phyloP scores from a whole-genome alignment of 2,797 vertebrate genomes.

The Enteromius anoplus region DNA sequence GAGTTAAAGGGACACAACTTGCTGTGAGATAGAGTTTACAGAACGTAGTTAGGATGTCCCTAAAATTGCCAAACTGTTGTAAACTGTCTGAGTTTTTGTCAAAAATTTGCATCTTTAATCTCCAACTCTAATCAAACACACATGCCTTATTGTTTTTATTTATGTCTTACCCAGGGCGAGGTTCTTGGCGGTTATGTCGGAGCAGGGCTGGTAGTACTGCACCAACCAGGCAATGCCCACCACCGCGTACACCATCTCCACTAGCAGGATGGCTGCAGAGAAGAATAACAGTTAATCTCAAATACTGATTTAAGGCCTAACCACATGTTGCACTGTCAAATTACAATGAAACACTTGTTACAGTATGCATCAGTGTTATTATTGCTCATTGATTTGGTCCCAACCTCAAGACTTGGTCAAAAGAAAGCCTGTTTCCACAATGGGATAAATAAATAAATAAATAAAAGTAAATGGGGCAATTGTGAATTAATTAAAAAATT shows the following conservation, averaged over 20 bases:
- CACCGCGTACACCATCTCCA: constrained; percentile 96
- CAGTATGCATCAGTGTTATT: background rate
- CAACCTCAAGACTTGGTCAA: background rate
- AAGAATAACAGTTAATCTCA: background rate
- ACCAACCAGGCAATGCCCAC: constrained; percentile 97
- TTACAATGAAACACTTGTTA: background rate
- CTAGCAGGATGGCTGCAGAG: constrained; percentile 89
- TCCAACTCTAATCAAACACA: too few relatives aligned
- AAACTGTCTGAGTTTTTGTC: too few relatives aligned
- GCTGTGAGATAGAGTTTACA: too few relatives aligned
- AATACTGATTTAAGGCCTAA: background rate
- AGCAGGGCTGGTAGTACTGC: constrained; percentile 96
- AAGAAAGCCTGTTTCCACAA: background rate
- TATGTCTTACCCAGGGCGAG: constrained; percentile 88
- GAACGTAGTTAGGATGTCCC: too few relatives aligned
- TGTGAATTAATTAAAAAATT: too few relatives aligned
- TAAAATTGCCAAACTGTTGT: too few relatives aligned
- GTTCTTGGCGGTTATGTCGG: constrained; percentile 96
- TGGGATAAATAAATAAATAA: too few relatives aligned
- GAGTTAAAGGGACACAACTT: too few relatives aligned
- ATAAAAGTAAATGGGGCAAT: too few relatives aligned
- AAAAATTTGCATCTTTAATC: too few relatives aligned
- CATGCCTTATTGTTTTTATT: background rate
- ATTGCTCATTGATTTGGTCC: background rate
- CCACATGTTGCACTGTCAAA: background rate